Conservation (phyloP, 2,113 vertebrate species). For the Lampris megalopsis region DNA sequence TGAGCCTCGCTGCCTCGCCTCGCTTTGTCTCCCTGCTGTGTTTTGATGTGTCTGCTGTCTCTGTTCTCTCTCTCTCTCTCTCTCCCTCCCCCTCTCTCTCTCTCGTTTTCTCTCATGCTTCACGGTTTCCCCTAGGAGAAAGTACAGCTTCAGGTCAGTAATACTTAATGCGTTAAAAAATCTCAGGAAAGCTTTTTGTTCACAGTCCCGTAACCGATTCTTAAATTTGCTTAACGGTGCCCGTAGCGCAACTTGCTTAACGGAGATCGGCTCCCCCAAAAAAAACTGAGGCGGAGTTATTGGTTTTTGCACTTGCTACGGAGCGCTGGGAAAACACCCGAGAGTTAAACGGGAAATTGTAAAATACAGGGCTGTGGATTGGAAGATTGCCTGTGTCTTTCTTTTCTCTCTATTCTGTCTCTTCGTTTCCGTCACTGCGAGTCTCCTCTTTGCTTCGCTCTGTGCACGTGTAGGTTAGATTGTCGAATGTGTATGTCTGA, state of each 20-base stretch:
- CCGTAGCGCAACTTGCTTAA: neutral
- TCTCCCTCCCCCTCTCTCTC: conserved; percentile 73
- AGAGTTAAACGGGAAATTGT: neutral
- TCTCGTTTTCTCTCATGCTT: conserved; percentile 78
- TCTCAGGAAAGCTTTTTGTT: conserved; percentile 59
- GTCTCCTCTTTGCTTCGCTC: conserved; percentile 17
- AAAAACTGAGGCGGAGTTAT: too few species aligned
- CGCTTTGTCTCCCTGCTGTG: conserved; percentile 62
- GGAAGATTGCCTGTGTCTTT: conserved; percentile 42
- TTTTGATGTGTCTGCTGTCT: conserved; percentile 80
- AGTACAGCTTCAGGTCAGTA: conserved; percentile 98
- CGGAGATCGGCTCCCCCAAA: neutral
- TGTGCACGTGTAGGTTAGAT: conserved; percentile 11
- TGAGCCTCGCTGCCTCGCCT: conserved; percentile 51
- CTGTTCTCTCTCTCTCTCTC: conserved; percentile 77
- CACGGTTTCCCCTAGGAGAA: conserved; percentile 93
- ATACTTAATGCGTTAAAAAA: conserved; percentile 57
- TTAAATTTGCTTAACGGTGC: conserved; percentile 25
- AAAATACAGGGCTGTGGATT: conserved; percentile 24
- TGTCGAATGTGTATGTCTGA: neutral
- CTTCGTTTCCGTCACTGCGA: neutral
- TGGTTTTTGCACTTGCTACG: neutral
- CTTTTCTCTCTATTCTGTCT: conserved; percentile 27
- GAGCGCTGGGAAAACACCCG: neutral
- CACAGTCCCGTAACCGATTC: conserved; percentile 37